These are phyloP conservation scores for Montipora sp. DNA, from an alignment of 64 coral and sea anemone genomes.

Conservation along the genomic window DNA sequence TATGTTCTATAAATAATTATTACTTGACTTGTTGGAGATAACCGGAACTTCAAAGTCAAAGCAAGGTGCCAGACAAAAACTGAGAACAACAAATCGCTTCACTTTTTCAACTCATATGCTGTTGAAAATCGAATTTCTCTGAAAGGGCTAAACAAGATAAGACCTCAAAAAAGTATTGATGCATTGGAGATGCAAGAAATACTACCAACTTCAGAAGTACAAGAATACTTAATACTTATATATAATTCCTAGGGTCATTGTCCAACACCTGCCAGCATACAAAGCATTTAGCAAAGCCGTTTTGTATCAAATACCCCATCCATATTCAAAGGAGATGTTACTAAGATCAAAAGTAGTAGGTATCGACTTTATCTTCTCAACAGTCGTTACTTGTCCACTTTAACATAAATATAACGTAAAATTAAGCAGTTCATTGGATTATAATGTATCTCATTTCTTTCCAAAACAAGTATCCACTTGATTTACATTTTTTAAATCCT, in stretches of 20 bases:
- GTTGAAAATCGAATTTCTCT: conserved; percentile 28
- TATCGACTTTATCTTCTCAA: too few relatives aligned
- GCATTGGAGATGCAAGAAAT: conserved; percentile 60
- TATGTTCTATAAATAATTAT: neutral
- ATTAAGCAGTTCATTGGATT: too few relatives aligned
- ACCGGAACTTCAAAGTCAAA: conserved; percentile 18
- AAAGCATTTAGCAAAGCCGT: conserved; percentile 10
- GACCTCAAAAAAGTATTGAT: conserved; percentile 48
- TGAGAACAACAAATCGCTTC: conserved; percentile 33
- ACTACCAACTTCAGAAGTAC: conserved; percentile 44
- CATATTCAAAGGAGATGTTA: conserved; percentile 27
- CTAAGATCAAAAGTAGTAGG: too few relatives aligned
- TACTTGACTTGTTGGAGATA: conserved; percentile 32
- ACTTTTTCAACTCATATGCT: conserved; percentile 60
- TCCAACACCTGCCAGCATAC: conserved; percentile 27
- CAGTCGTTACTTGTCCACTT: too few relatives aligned
- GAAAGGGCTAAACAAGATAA: neutral
- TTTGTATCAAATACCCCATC: conserved; percentile 39
- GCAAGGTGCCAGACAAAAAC: neutral
- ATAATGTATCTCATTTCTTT: too few relatives aligned
- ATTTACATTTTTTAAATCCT: conserved; percentile 31
- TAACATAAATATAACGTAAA: too few relatives aligned
- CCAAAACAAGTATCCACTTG: neutral
- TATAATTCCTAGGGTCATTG: conserved; percentile 49
- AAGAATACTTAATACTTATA: conserved; percentile 31